phyloP scores from a whole-genome alignment of 2,888 invertebrate species.

The Calameuta idolon region DNA sequence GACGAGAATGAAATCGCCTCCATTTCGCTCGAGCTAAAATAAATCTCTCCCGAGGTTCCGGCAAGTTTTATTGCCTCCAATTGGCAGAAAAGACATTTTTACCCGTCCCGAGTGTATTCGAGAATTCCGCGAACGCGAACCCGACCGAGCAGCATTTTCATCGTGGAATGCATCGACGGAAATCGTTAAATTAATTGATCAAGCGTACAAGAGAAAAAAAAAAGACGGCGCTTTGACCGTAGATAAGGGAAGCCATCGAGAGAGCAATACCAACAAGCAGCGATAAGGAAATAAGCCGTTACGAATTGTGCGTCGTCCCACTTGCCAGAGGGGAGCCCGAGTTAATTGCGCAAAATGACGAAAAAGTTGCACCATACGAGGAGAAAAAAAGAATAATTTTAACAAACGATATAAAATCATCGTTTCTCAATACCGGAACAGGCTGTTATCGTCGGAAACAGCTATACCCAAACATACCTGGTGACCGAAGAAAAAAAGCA shows the following conservation, averaged over 20 bases:
- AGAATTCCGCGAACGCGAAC: background rate
- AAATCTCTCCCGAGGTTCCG: background rate
- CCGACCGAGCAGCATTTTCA: background rate
- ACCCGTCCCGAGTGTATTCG: background rate
- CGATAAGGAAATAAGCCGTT: background rate
- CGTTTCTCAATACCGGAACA: background rate
- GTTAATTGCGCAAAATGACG: background rate
- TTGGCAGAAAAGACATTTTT: background rate
- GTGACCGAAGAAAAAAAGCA: background rate
- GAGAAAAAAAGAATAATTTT: too few relatives aligned
- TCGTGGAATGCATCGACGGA: background rate
- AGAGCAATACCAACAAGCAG: background rate
- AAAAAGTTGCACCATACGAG: background rate
- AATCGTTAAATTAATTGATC: background rate
- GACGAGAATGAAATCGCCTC: background rate
- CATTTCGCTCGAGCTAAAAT: background rate
- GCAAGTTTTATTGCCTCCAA: background rate
- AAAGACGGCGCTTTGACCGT: background rate
- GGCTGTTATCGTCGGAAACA: background rate
- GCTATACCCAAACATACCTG: background rate
- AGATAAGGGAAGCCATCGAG: background rate
- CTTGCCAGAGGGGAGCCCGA: background rate
- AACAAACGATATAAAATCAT: too few relatives aligned
- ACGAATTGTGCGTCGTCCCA: background rate
- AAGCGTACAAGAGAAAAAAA: background rate